phyloP scores from a whole-genome alignment of 2,113 vertebrate species.

The Hymenochirus boettgeri region DNA sequence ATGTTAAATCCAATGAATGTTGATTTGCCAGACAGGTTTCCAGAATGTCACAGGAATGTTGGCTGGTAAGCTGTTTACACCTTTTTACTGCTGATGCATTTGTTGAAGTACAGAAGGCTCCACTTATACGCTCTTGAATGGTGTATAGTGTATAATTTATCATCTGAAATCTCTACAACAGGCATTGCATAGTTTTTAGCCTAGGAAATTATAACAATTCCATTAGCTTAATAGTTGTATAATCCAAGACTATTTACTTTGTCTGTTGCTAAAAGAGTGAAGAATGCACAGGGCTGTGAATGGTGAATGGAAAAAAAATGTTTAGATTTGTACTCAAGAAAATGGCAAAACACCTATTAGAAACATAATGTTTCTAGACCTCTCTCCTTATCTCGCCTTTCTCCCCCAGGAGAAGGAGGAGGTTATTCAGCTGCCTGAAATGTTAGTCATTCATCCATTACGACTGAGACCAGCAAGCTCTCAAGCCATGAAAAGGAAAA shows the following conservation, averaged over 20 bases:
- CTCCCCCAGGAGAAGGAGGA: not conserved
- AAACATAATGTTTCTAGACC: conserved; percentile 22
- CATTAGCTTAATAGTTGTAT: conserved; percentile 3
- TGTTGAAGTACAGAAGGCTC: conserved; percentile 14
- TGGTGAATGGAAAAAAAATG: conserved; percentile 12
- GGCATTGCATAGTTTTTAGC: not conserved
- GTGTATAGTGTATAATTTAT: conserved; percentile 8
- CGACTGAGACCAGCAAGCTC: conserved; percentile 38
- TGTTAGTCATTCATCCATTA: conserved; percentile 38
- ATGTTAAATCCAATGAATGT: too few relatives aligned
- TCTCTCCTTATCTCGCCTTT: not conserved
- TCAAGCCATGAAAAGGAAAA: conserved; percentile 59
- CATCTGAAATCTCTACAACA: not conserved
- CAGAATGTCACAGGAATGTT: too few relatives aligned
- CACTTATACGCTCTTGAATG: conserved; percentile 12
- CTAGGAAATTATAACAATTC: too few relatives aligned
- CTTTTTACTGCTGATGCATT: too few relatives aligned
- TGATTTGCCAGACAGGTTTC: too few relatives aligned
- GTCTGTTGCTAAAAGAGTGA: not conserved
- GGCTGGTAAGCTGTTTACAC: too few relatives aligned
- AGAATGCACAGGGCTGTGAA: conserved; percentile 3
- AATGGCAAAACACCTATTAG: conserved; percentile 26
- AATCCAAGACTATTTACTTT: not conserved
- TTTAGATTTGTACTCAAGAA: conserved; percentile 28
- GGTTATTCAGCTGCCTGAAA: conserved; percentile 19